A percentile compares a stretch with the other conserved stretches of the same genome.
These are phyloP conservation scores for Gortyna flavago DNA, from an alignment of 2,888 invertebrate species.

Conservation along the genomic window DNA sequence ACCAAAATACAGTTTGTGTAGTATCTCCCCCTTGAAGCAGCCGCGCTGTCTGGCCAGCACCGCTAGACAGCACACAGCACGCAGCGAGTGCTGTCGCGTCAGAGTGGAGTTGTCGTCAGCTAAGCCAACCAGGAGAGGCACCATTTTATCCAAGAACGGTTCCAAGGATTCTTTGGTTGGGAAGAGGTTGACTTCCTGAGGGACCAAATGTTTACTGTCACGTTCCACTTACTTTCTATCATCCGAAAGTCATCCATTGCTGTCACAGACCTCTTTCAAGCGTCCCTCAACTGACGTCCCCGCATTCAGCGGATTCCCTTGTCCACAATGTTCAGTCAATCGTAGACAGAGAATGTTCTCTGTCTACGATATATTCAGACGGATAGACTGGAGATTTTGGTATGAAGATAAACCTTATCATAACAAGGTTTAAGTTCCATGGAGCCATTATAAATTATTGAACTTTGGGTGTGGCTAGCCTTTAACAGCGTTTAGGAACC, in stretches of 20 bases:
- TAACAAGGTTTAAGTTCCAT: too few species aligned
- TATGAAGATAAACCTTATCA: too few species aligned
- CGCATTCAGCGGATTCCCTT: background rate
- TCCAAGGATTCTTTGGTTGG: slow-evolving; percentile 85
- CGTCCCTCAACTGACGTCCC: background rate
- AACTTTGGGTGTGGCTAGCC: background rate
- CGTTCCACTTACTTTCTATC: background rate
- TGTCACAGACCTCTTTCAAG: background rate
- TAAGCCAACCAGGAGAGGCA: slow-evolving; percentile 90
- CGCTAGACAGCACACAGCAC: slow-evolving; percentile 88
- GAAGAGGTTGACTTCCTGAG: slow-evolving; percentile 84
- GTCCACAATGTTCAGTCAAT: too few species aligned
- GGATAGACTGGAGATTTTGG: too few species aligned
- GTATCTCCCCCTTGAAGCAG: slow-evolving; percentile 85
- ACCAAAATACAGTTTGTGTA: slow-evolving; percentile 92
- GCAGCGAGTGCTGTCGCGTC: slow-evolving; percentile 91
- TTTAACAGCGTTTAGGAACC: background rate
- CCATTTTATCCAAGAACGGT: slow-evolving; percentile 86
- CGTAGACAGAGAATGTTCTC: too few species aligned
- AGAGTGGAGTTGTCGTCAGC: slow-evolving; percentile 91
- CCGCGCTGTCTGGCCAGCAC: slow-evolving; percentile 76
- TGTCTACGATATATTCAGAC: too few species aligned
- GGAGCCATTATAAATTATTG: background rate
- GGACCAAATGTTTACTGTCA: background rate
- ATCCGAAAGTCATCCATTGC: background rate